phyloP scores from a whole-genome alignment of 2,113 vertebrate genomes.

The Neotoma lepida region DNA sequence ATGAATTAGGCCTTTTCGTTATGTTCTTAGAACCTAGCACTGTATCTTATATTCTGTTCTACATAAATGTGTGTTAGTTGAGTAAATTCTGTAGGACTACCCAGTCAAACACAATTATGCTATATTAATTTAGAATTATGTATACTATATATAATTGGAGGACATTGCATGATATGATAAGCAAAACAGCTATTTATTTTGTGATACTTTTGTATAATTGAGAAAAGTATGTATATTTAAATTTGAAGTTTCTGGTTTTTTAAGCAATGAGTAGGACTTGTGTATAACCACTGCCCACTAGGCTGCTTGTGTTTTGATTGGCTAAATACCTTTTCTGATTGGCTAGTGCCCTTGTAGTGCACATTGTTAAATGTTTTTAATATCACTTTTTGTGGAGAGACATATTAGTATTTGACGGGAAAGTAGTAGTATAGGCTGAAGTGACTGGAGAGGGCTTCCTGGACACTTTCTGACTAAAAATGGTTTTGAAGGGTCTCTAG shows the following conservation, averaged over 20 bases:
- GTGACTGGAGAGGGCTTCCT: slow-evolving; percentile 11
- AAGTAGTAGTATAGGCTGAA: slow-evolving; percentile 12
- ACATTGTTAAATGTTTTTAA: slow-evolving; percentile 58
- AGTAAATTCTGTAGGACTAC: slow-evolving; percentile 41
- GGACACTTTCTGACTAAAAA: slow-evolving; percentile 5
- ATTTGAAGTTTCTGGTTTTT: slow-evolving; percentile 41
- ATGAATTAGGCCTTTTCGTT: background rate
- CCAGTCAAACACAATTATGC: background rate
- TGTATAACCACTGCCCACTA: background rate
- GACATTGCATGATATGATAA: background rate
- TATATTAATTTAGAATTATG: background rate
- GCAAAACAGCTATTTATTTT: slow-evolving; percentile 14
- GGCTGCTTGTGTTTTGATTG: slow-evolving; percentile 48
- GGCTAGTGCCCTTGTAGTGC: background rate
- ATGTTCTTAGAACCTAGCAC: slow-evolving; percentile 23
- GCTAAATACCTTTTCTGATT: slow-evolving; percentile 52
- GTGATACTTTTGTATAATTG: slow-evolving; percentile 42
- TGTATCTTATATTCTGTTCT: slow-evolving; percentile 39
- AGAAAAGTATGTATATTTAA: slow-evolving; percentile 44
- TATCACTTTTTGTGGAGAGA: background rate
- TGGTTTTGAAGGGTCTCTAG: slow-evolving; percentile 45
- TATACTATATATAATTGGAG: background rate
- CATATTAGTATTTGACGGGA: background rate
- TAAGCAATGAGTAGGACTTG: slow-evolving; percentile 2
- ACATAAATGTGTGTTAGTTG: slow-evolving; percentile 36